A percentile compares a stretch with the other conserved stretches of the same genome.
Evolutionary conservation across 2,797 vertebrate species (phyloP).

Genomic region (Nyctibius grandis): DNA sequence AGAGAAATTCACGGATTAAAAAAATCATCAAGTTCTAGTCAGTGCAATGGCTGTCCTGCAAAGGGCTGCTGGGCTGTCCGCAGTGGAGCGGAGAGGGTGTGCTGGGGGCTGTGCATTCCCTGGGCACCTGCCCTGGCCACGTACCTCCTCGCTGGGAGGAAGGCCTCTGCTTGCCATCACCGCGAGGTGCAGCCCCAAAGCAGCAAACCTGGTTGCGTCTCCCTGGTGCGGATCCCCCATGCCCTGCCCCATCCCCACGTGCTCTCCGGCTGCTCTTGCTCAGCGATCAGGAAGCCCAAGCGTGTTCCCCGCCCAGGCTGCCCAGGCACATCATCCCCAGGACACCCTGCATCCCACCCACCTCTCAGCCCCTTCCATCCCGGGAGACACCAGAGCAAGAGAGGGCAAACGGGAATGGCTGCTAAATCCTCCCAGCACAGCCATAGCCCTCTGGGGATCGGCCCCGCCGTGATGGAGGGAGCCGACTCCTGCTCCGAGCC

Average conservation of each 20-base stretch:
- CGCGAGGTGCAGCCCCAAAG: neutral
- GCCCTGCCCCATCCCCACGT: neutral
- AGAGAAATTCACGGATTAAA: neutral
- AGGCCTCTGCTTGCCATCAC: neutral
- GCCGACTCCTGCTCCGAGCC: accelerated
- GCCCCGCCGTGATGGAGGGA: neutral
- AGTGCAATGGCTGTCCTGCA: neutral
- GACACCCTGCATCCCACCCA: neutral
- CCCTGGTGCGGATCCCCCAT: neutral
- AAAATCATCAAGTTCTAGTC: neutral
- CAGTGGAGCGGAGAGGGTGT: neutral
- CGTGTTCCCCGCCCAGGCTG: neutral
- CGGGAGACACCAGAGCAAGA: neutral
- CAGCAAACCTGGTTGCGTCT: neutral
- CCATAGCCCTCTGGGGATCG: accelerated
- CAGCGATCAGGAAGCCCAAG: neutral
- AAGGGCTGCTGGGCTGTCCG: too few relatives aligned
- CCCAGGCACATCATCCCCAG: neutral
- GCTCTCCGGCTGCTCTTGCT: neutral
- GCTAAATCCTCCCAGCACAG: neutral
- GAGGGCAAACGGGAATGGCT: neutral
- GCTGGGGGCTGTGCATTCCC: neutral
- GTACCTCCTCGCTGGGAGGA: accelerated
- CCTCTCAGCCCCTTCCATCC: neutral
- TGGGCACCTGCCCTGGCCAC: accelerated